These are phyloP conservation scores for Alethe castanea DNA, from an alignment of 2,113 vertebrate genomes.

Conservation along the genomic window DNA sequence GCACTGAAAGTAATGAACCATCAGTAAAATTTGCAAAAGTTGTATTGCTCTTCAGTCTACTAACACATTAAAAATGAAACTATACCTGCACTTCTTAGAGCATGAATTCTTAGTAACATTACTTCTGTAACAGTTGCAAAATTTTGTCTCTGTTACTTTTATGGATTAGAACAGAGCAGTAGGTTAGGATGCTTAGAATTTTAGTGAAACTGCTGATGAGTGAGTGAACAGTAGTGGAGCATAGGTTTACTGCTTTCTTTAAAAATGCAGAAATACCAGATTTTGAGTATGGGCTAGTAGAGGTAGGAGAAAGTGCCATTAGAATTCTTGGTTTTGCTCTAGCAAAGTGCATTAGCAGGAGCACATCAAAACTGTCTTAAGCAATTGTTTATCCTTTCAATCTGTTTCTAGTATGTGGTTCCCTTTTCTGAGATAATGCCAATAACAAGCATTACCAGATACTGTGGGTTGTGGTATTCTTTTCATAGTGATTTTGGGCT, in stretches of 20 bases:
- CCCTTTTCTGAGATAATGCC: neutral
- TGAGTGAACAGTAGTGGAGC: neutral
- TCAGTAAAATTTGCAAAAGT: neutral
- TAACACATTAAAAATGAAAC: neutral
- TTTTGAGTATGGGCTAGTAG: neutral
- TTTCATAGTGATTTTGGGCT: neutral
- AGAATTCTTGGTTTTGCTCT: neutral
- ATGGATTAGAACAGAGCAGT: neutral
- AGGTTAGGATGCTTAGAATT: neutral
- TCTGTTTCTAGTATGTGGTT: neutral
- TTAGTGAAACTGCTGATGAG: neutral
- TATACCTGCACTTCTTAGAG: neutral
- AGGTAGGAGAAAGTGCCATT: neutral
- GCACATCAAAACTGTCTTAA: neutral
- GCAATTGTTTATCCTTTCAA: neutral
- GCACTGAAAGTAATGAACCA: neutral
- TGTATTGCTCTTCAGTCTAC: neutral
- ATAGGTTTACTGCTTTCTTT: neutral
- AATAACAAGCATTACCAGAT: neutral
- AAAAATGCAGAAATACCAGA: neutral
- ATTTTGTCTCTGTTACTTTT: neutral
- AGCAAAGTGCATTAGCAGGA: neutral
- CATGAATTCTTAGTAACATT: neutral
- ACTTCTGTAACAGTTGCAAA: neutral
- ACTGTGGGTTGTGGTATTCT: neutral